Conservation (phyloP, 2,797 vertebrate genomes). For the Carduelis carduelis region DNA sequence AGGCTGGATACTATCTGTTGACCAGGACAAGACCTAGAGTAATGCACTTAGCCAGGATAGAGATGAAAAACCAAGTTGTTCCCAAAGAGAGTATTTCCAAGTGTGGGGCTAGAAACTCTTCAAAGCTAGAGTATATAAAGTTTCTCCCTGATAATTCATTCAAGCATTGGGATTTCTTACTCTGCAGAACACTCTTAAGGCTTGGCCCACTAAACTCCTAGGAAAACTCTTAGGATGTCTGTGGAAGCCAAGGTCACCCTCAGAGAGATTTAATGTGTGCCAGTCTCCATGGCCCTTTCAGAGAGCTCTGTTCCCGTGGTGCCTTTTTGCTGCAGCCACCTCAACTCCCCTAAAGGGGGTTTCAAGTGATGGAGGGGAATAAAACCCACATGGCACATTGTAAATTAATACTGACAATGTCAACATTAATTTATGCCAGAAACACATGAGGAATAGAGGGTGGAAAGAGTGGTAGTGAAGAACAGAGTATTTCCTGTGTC, state of each 20-base stretch:
- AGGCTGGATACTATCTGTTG: not conserved
- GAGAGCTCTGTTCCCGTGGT: not conserved
- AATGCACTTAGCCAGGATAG: not conserved
- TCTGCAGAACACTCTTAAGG: not conserved
- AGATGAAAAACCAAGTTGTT: not conserved
- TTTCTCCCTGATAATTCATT: not conserved
- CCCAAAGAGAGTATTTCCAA: not conserved
- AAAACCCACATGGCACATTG: not conserved
- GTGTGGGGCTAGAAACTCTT: not conserved
- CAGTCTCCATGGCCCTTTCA: not conserved
- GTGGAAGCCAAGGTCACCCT: not conserved
- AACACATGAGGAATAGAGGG: not conserved
- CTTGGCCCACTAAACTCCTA: not conserved
- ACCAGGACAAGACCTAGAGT: not conserved
- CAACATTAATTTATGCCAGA: constrained; percentile 41
- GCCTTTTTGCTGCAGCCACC: not conserved
- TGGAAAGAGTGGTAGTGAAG: not conserved
- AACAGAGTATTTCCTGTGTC: not conserved
- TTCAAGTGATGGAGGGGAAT: not conserved
- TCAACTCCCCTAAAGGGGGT: constrained; percentile 2
- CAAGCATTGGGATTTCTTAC: not conserved
- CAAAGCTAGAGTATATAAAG: not conserved
- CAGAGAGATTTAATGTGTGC: not conserved
- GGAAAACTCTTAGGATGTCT: not conserved
- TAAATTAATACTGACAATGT: constrained; percentile 41